These are phyloP conservation scores for Maniola hyperantus DNA, from an alignment of 2,888 invertebrate genomes.

Conservation along the genomic window DNA sequence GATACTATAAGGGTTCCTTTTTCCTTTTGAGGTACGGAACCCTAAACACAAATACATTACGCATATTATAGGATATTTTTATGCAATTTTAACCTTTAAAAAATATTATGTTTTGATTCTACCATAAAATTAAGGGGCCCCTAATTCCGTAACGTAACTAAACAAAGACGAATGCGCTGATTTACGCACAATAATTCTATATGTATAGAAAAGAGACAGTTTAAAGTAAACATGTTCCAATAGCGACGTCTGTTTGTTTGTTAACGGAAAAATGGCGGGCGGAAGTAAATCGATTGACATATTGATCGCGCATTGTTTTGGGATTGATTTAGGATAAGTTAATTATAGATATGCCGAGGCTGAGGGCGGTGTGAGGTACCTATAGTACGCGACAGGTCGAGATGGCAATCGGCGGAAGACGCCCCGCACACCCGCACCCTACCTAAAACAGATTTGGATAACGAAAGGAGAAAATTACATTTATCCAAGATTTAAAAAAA, in stretches of 20 bases:
- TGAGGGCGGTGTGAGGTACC: slow-evolving; percentile 23
- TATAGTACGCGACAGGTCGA: no score
- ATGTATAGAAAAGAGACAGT: slow-evolving; percentile 50
- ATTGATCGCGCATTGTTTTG: slow-evolving; percentile 60
- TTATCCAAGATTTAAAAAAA: no score
- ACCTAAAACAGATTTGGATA: no score
- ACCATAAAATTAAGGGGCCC: no score
- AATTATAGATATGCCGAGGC: slow-evolving; percentile 45
- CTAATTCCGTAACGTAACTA: slow-evolving; percentile 24
- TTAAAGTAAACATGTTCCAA: slow-evolving; percentile 70
- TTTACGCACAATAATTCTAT: slow-evolving; percentile 42
- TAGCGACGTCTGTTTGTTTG: slow-evolving; percentile 67
- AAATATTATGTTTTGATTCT: no score
- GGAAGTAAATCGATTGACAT: slow-evolving; percentile 68
- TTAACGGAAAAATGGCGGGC: slow-evolving; percentile 60
- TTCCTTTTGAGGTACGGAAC: no score
- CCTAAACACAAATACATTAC: no score
- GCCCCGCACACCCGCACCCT: no score
- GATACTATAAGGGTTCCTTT: no score
- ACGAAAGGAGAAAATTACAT: no score
- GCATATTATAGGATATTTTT: no score
- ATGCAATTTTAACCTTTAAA: neutral
- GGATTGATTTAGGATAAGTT: slow-evolving; percentile 63
- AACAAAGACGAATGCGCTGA: slow-evolving; percentile 33
- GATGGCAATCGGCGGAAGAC: no score